Evolutionary conservation across 2,888 invertebrate species (phyloP).

Genomic region (Pyrrhosoma nymphula): DNA sequence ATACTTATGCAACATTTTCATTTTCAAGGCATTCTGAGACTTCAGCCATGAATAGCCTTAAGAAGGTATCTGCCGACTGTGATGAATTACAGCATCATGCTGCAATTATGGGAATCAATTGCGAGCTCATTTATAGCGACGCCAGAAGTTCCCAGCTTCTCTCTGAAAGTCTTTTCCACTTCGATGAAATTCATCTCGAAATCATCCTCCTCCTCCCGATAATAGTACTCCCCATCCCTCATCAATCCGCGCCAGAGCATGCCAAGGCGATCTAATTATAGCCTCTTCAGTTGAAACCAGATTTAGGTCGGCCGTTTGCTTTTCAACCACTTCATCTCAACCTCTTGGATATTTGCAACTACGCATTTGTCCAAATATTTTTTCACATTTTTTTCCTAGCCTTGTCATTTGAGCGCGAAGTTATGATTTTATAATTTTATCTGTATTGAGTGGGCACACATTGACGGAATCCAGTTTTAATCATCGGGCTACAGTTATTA

Average conservation of each 20-base stretch:
- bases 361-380: background rate
- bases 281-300: slow-evolving; percentile 44
- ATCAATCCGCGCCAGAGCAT: slow-evolving; percentile 46
- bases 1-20: too few relatives aligned
- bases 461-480: too few relatives aligned
- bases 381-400: background rate
- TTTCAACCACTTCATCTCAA: slow-evolving; percentile 40
- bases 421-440: too few relatives aligned
- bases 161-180: background rate
- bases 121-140: background rate
- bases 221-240: slow-evolving; percentile 35
- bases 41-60: too few relatives aligned
- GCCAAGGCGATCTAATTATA: slow-evolving; percentile 53
- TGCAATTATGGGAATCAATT: background rate
- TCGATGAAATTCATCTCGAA: slow-evolving; percentile 28
- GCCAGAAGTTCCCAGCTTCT: background rate
- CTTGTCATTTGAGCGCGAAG: too few relatives aligned
- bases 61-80: too few relatives aligned
- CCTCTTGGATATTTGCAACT: slow-evolving; percentile 46
- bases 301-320: slow-evolving; percentile 57
- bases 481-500: too few relatives aligned
- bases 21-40: too few relatives aligned
- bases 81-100: background rate
- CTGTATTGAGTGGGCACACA: too few relatives aligned
- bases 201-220: slow-evolving; percentile 20